Evolutionary conservation across 2,113 vertebrate genomes (phyloP), one percentile per base, ranked within the genome.

Genomic region (Circaetus cinerascens): DNA sequence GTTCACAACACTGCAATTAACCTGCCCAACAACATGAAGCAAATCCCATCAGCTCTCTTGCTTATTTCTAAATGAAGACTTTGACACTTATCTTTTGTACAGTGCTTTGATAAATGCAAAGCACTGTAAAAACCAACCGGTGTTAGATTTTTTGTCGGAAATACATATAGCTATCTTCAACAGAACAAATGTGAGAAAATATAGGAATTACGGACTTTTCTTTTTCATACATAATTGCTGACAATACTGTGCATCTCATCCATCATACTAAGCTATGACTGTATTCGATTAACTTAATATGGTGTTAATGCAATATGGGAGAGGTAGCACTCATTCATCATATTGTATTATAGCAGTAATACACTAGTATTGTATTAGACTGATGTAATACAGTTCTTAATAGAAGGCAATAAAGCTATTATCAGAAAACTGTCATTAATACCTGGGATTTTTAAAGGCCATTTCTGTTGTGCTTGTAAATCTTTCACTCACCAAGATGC

Each of bases 281-380:
- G 57, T 60, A 87, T 94, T 86, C 20, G 14, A 81, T 92, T 93
- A 93, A 77, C 84, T 96, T 97, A 97, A 98, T 96, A 83, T 67
- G 74, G 59, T 93, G 71, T 83, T 97, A 97, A 98, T 98, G 86
- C n/a, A 95, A 96, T 97, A 92, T 46, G 30, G 48, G 73, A 96
- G 76, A 82, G 64, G 86, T 73, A 73, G 45, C 75, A 56, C 50
- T 94, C 97, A 98, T 98, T 98, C 92, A 98, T 98, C 97, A 98
- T 86, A 86, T 63, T 88, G 27, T 68, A 92, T 98, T 98, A 98
- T 22, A 45, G 50, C n/a, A 92, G 40, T 77, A 96, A 91, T 95
- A 79, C 53, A 83, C 78, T 90, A 77, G 80, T 82, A 97, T 92
- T 96, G 51, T 84, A 93, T 97, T 92, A 96, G 67, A 66, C 43